phyloP scores from a whole-genome alignment of 2,888 invertebrate species.

The Acleris literana region DNA sequence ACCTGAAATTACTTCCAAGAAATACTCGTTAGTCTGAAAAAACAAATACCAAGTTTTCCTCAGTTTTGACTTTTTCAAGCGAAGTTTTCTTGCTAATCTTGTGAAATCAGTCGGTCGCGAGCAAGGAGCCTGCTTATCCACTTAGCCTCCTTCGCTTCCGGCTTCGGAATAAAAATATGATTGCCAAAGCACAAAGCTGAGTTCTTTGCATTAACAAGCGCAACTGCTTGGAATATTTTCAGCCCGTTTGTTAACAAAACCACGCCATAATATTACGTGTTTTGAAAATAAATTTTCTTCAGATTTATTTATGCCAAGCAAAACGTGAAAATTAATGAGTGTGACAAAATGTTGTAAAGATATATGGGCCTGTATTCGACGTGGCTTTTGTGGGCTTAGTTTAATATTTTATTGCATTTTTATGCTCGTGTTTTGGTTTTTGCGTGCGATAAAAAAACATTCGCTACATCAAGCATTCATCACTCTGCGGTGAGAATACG shows the following conservation, averaged over 20 bases:
- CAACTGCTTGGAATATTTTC: not conserved
- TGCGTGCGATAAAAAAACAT: too few relatives aligned
- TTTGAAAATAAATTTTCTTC: not conserved
- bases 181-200: not conserved
- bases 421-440: too few relatives aligned
- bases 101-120: conserved; percentile 1
- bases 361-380: too few relatives aligned
- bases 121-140: conserved; percentile 8
- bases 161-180: conserved; percentile 10
- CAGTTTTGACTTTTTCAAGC: not conserved
- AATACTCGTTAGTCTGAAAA: not conserved
- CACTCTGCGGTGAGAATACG: too few relatives aligned
- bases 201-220: conserved; percentile 4
- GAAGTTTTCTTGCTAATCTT: conserved; percentile 6
- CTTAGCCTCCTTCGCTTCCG: conserved; percentile 12
- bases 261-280: not conserved
- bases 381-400: too few relatives aligned
- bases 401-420: too few relatives aligned
- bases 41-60: not conserved
- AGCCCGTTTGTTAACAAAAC: not conserved
- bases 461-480: too few relatives aligned
- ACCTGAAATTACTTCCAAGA: not conserved
- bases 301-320: not conserved
- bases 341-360: too few relatives aligned
- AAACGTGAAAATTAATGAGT: too few relatives aligned